These are phyloP conservation scores for Acanthosoma haemorrhoidale DNA, from an alignment of 2,888 invertebrate species.

Conservation along the genomic window DNA sequence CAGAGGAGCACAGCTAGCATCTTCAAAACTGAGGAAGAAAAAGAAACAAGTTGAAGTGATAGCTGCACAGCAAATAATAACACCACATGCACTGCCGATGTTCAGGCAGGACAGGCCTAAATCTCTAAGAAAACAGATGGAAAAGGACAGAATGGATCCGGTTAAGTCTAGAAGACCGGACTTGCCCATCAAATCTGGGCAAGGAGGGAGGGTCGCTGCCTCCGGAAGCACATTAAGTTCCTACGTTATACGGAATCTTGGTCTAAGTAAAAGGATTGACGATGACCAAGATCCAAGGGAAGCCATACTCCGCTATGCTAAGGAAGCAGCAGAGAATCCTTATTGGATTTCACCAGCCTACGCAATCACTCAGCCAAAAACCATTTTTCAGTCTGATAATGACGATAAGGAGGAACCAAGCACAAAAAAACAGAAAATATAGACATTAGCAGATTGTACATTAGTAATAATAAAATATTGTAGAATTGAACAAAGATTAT, in stretches of 20 bases:
- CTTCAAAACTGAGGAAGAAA: conserved; percentile 72
- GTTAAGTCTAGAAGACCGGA: conserved; percentile 77
- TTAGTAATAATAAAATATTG: conserved; percentile 1
- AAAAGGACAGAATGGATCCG: conserved; percentile 83
- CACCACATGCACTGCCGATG: conserved; percentile 91
- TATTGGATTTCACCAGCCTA: conserved; percentile 95
- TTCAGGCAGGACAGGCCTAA: conserved; percentile 88
- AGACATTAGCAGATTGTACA: conserved; percentile 3
- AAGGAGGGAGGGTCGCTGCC: conserved; percentile 86
- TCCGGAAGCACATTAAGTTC: conserved; percentile 94
- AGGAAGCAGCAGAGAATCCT: conserved; percentile 92
- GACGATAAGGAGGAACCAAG: conserved; percentile 47
- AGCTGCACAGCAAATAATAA: conserved; percentile 87
- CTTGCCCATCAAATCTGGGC: conserved; percentile 75
- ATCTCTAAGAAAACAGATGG: conserved; percentile 82
- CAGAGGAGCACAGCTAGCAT: conserved; percentile 86
- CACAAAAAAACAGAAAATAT: conserved; percentile 40
- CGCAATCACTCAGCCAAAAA: conserved; percentile 78
- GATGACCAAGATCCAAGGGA: conserved; percentile 90
- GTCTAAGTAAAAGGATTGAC: conserved; percentile 83
- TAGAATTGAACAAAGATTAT: neutral
- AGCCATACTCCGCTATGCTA: conserved; percentile 89
- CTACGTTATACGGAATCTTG: conserved; percentile 91
- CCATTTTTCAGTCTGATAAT: conserved; percentile 63
- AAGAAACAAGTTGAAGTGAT: conserved; percentile 79